phyloP scores from a whole-genome alignment of 1,140 invertebrate genomes.

The Adelges cooleyi region DNA sequence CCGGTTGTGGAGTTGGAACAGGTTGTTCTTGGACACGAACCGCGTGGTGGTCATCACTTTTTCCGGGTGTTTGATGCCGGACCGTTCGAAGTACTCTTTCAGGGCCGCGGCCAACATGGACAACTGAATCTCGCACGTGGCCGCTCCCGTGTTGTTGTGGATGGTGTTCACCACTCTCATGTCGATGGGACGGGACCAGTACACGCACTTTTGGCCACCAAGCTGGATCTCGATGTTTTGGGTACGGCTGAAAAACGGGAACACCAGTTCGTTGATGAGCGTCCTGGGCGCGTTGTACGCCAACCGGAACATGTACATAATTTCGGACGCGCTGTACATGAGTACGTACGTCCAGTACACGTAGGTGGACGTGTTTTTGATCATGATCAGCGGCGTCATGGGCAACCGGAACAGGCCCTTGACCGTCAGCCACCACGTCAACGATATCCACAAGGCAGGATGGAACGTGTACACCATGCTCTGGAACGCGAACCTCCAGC shows the following conservation, averaged over 20 bases:
- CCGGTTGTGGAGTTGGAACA: slow-evolving; percentile 36
- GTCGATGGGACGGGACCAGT: slow-evolving; percentile 58
- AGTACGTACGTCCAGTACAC: slow-evolving; percentile 40
- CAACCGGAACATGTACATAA: slow-evolving; percentile 44
- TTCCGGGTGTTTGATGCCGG: slow-evolving; percentile 40
- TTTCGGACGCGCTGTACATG: slow-evolving; percentile 44
- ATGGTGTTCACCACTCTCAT: slow-evolving; percentile 43
- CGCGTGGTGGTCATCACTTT: slow-evolving; percentile 46
- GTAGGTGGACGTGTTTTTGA: slow-evolving; percentile 30
- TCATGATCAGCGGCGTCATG: slow-evolving; percentile 28
- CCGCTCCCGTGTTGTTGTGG: slow-evolving; percentile 47
- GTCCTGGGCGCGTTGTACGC: slow-evolving; percentile 46
- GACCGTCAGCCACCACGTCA: slow-evolving; percentile 32
- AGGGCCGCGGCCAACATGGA: slow-evolving; percentile 49
- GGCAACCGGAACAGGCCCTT: slow-evolving; percentile 30
- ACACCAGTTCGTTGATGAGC: slow-evolving; percentile 43
- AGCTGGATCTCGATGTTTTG: slow-evolving; percentile 55
- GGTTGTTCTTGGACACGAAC: slow-evolving; percentile 42
- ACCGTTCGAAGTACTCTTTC: slow-evolving; percentile 49
- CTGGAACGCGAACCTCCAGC: slow-evolving; percentile 1
- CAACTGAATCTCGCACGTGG: slow-evolving; percentile 55
- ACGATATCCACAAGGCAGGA: slow-evolving; percentile 23
- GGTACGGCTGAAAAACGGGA: slow-evolving; percentile 33
- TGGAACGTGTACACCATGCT: slow-evolving; percentile 32
- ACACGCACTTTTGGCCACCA: slow-evolving; percentile 60